Evolutionary conservation across 2,888 invertebrate species (phyloP), one percentile per base, ranked within the genome.

Genomic region (Tenthredo amoena): DNA sequence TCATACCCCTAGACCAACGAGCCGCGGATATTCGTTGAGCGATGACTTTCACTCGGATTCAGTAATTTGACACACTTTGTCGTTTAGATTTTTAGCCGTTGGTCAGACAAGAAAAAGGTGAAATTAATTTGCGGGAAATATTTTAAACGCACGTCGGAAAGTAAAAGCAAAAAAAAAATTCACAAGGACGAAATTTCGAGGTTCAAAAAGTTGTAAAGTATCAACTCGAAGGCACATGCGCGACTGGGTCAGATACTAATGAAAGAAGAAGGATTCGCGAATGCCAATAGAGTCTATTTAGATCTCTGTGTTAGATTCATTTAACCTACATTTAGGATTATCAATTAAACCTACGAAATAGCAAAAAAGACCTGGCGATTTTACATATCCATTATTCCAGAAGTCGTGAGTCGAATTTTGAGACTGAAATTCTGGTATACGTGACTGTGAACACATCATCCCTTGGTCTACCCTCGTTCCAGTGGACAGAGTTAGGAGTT

Each of bases 1-100:
- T 85, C 85, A 85, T 85, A 85, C 85, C 85, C 85, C 85, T 85
- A 85, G 85, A 85, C 85, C 88, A 87, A 88, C 88, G 87, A 88
- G 87, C 87, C 88, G 58, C 6, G 55, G 68, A 68, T 65, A 81
- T 81, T 62, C 4, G 26, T 62, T 21, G 26, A 6, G 2, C 40
- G 37, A 26, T 81, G 37, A 58, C 81, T 81, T 81, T 81, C 62
- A 81, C 81, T 58, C 81, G 37, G 81, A 15, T 81, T 58, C n/a
- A 15, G 37, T 10, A 4, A 40, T 12, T 6, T 37, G 62, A 81
- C 81, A 81, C 21, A 81, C 81, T 58, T 58, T 81, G 5, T 12
- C 21, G 43, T 21, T 12, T 12, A 9, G 21, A 40, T 37, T 58
- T 21, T 12, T 1, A 15, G 10, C 43, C 6, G 7, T 34, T 10